Evolutionary conservation across 2,797 vertebrate genomes (phyloP), one percentile per base, ranked within the genome.

Genomic region (Pterois miles): DNA sequence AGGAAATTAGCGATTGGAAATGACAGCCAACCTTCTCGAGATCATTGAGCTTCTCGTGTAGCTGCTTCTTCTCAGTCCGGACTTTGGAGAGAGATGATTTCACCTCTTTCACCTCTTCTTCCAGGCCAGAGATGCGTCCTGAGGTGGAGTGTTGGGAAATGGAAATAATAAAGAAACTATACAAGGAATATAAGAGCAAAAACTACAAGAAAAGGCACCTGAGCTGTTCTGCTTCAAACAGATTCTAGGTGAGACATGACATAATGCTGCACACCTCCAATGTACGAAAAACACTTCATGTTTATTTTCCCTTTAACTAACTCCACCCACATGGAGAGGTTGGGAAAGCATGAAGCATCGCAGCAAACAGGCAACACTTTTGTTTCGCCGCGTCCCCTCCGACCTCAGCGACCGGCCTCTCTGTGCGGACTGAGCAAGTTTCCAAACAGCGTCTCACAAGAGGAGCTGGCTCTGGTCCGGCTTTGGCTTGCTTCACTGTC

Each of bases 51-150:
- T 94, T 97, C 85, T 97, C 95, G 54, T 99, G 97, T 2, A 99
- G 89, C 80, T 97, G 96, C 78, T 97, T 96, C 92, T 98, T 99
- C 78, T 98, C 97, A 22, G 86, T 72, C 89, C 97, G 96, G 57
- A 93, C 84, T 76, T 95, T 95, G 64, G 95, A 91, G 82, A 97
- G 65, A 8, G 93, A 91, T 4, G 86, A 91, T 90, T 96, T 98
- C 59, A 94, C 88, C 82, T 94, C 96, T 90, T 96, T 98, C 57
- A 97, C 85, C 88, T 99, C 96, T 48, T 96, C 96, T 88, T 98
- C 96, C 10, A 98, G 91, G 62, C 90, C 90, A 58, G 94, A 95
- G 91, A 98, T 93, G 63, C 93, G 88, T 71, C 95, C 98, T 99
- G 43, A 57, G 22, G 76, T 18, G 34, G 50, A 67, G 33, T 16